A percentile compares a stretch with the other conserved stretches of the same genome.
phyloP scores from a whole-genome alignment of 2,888 invertebrate genomes.

The Sicus ferrugineus region DNA sequence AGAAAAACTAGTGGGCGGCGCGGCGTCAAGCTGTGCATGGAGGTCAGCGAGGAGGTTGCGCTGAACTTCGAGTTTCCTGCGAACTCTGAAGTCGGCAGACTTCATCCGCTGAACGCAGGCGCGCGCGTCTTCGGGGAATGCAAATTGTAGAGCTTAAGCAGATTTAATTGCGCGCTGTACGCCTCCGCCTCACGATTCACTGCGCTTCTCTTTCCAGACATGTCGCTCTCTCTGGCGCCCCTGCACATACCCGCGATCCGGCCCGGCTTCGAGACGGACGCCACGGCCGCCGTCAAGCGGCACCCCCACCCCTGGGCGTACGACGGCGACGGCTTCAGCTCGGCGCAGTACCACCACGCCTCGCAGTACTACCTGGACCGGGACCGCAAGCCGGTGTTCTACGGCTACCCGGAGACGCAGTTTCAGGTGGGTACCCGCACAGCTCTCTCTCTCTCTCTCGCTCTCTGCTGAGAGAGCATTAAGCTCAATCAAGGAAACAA shows the following conservation, averaged over 20 bases:
- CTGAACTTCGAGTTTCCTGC: too few species aligned
- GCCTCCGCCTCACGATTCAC: too few species aligned
- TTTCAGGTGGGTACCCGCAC: conserved; percentile 60
- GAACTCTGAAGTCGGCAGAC: too few species aligned
- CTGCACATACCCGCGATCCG: conserved; percentile 91
- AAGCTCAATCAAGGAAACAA: too few species aligned
- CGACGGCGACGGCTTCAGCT: conserved; percentile 62
- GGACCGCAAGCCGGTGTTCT: conserved; percentile 65
- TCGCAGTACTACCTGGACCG: conserved; percentile 64
- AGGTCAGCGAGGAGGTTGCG: too few species aligned
- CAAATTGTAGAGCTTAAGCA: too few species aligned
- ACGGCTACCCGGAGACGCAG: conserved; percentile 64
- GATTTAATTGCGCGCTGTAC: too few species aligned
- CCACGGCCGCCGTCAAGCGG: conserved; percentile 63
- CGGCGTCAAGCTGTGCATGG: too few species aligned
- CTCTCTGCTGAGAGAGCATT: neutral
- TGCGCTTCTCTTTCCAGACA: conserved; percentile 65
- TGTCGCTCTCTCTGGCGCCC: conserved; percentile 71
- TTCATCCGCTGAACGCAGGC: too few species aligned
- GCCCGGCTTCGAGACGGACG: conserved; percentile 68
- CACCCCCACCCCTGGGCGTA: conserved; percentile 65
- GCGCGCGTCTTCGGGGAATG: too few species aligned
- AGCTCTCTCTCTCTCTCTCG: neutral
- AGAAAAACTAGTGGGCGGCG: too few species aligned
- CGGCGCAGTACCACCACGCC: conserved; percentile 61